A percentile compares a stretch with the other conserved stretches of the same genome.
Conservation (phyloP, 2,797 vertebrate species). For the Podargus strigoides region DNA sequence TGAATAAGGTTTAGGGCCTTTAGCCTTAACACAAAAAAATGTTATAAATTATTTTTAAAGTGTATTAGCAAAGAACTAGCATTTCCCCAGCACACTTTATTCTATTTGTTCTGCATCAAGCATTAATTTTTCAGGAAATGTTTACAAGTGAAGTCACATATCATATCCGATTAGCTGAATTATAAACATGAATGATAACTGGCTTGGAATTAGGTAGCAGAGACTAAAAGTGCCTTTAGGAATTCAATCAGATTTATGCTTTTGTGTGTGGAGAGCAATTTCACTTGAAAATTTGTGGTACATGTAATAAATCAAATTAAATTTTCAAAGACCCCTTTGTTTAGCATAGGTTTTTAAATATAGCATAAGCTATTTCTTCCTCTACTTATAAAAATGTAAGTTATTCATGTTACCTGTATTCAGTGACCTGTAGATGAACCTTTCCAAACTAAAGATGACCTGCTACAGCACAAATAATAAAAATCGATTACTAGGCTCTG, state of each 20-base stretch:
- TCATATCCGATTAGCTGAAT: background rate
- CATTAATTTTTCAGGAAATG: background rate
- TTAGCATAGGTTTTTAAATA: constrained; percentile 18
- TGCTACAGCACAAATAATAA: constrained; percentile 25
- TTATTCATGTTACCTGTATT: constrained; percentile 59
- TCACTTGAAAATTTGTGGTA: constrained; percentile 34
- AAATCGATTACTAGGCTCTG: background rate
- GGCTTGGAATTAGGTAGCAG: background rate
- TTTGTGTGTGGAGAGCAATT: background rate
- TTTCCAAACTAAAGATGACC: constrained; percentile 18
- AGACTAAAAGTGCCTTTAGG: background rate
- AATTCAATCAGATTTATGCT: constrained; percentile 37
- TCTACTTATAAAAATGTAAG: background rate
- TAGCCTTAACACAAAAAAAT: background rate
- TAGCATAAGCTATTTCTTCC: constrained; percentile 10
- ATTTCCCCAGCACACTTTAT: background rate
- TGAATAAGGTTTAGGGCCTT: background rate
- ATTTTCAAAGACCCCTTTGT: constrained; percentile 59
- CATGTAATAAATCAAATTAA: constrained; percentile 13
- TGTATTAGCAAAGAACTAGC: background rate
- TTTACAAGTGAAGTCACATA: background rate
- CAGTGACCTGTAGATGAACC: constrained; percentile 53
- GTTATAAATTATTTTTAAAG: background rate
- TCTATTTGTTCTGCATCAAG: background rate
- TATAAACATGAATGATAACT: constrained; percentile 9